Evolutionary conservation across 2,113 vertebrate species (phyloP).

Genomic region (Strix uralensis): DNA sequence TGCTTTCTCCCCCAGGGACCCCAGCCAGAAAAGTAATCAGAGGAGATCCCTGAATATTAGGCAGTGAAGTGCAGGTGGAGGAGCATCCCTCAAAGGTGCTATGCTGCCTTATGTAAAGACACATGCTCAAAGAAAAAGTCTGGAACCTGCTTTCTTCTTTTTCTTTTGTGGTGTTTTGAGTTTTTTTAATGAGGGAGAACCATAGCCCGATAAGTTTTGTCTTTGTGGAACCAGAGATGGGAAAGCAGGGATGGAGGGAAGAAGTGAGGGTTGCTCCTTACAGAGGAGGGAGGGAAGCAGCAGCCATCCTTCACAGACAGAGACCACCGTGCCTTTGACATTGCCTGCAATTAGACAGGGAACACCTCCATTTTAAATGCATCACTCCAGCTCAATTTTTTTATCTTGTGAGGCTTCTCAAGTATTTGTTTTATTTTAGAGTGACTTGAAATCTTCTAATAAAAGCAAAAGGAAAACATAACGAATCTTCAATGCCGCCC

Average conservation of each 20-base stretch:
- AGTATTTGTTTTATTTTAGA: neutral
- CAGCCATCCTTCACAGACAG: neutral
- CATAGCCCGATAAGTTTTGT: neutral
- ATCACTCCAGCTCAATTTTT: neutral
- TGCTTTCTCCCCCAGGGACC: neutral
- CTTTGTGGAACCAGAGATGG: neutral
- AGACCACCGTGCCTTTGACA: neutral
- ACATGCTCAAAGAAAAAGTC: neutral
- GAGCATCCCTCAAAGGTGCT: neutral
- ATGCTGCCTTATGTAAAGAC: neutral
- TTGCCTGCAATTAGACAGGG: neutral
- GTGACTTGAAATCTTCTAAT: neutral
- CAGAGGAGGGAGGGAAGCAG: accelerated
- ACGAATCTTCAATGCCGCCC: neutral
- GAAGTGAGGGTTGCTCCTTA: neutral
- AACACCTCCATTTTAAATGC: neutral
- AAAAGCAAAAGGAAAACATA: neutral
- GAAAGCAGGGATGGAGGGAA: neutral
- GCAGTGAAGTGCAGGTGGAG: neutral
- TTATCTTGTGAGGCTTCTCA: neutral
- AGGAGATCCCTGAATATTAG: neutral
- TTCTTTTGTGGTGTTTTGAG: neutral
- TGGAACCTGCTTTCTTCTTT: neutral
- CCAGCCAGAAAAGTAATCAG: neutral
- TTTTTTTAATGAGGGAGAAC: neutral